phyloP scores from a whole-genome alignment of 1,140 invertebrate genomes.

The Stegodyphus dumicola region DNA sequence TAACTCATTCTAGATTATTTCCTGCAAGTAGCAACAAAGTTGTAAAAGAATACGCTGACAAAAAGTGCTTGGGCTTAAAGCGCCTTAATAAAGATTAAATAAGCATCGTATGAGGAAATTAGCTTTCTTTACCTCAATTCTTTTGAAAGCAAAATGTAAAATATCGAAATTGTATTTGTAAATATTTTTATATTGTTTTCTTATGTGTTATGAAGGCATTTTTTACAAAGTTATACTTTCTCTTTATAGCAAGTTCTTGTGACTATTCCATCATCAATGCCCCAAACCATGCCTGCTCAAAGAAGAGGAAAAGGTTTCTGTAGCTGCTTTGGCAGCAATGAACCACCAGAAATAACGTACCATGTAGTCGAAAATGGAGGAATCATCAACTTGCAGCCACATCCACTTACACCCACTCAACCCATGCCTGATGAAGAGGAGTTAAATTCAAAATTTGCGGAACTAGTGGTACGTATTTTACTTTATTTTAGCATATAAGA shows the following conservation, averaged over 20 bases:
- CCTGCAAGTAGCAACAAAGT: no score
- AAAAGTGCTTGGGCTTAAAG: no score
- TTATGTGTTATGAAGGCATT: no score
- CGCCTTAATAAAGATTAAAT: no score
- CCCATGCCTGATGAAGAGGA: slow-evolving; percentile 94
- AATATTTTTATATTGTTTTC: no score
- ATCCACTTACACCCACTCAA: slow-evolving; percentile 80
- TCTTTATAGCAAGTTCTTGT: slow-evolving; percentile 39
- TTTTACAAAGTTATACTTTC: neutral
- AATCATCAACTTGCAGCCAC: slow-evolving; percentile 82
- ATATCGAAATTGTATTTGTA: no score
- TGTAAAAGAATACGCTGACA: no score
- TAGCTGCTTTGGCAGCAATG: slow-evolving; percentile 76
- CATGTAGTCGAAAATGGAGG: slow-evolving; percentile 89
- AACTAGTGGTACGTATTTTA: slow-evolving; percentile 80
- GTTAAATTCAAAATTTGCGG: slow-evolving; percentile 91
- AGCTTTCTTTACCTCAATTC: no score
- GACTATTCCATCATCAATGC: slow-evolving; percentile 39
- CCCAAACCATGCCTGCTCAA: slow-evolving; percentile 53
- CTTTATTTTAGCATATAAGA: neutral
- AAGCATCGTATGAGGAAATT: no score
- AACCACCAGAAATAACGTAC: slow-evolving; percentile 90
- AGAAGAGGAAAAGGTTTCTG: slow-evolving; percentile 60
- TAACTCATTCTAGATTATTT: no score
- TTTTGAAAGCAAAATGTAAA: no score